Percentiles rank a stretch among this genome's conserved stretches.
phyloP scores from a whole-genome alignment of 2,113 vertebrate species.

The Istiophorus platypterus region DNA sequence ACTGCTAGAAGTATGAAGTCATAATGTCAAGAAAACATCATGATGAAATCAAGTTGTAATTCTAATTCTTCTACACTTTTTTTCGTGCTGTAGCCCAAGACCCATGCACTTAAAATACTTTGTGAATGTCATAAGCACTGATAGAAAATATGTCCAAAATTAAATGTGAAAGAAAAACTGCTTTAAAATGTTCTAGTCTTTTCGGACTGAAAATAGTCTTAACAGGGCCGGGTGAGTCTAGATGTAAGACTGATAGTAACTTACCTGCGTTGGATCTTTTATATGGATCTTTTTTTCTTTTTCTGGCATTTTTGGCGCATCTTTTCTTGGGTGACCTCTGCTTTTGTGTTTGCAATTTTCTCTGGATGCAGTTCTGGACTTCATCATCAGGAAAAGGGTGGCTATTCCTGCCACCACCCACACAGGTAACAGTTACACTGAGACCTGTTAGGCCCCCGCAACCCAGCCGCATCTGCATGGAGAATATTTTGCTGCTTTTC shows the following conservation, averaged over 20 bases:
- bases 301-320: not conserved
- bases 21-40: too few relatives aligned
- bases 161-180: too few relatives aligned
- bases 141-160: not conserved
- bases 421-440: slow-evolving; percentile 72
- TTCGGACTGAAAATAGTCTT: too few relatives aligned
- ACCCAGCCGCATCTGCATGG: slow-evolving; percentile 40
- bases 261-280: too few relatives aligned
- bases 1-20: too few relatives aligned
- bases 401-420: slow-evolving; percentile 69
- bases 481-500: not conserved
- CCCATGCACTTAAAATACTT: not conserved
- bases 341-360: slow-evolving; percentile 56
- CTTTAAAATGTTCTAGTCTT: not conserved
- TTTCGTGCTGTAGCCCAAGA: not conserved
- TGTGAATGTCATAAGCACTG: not conserved
- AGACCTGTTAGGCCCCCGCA: slow-evolving; percentile 17
- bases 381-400: slow-evolving; percentile 77
- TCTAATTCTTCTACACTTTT: too few relatives aligned
- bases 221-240: too few relatives aligned
- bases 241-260: too few relatives aligned
- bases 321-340: slow-evolving; percentile 43
- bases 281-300: too few relatives aligned
- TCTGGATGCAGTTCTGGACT: slow-evolving; percentile 74
- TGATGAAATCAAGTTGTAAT: too few relatives aligned